phyloP scores from a whole-genome alignment of 2,113 vertebrate species.

The Miniopterus natalensis region DNA sequence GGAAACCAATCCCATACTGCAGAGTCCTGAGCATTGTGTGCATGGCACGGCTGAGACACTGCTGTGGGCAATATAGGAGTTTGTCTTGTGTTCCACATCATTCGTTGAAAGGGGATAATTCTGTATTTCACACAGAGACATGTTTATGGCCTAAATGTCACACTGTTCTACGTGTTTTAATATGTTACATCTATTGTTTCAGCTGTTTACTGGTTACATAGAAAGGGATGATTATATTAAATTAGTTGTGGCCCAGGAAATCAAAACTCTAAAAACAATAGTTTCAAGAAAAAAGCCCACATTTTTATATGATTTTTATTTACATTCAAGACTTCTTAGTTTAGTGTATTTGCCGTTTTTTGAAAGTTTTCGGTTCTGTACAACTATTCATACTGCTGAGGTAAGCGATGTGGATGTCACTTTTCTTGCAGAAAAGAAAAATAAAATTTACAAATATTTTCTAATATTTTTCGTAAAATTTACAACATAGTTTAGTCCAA shows the following conservation, averaged over 20 bases:
- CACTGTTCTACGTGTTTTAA: background rate
- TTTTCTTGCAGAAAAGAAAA: conserved; percentile 34
- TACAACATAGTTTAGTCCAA: background rate
- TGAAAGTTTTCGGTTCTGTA: background rate
- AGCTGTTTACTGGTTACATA: background rate
- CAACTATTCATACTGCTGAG: background rate
- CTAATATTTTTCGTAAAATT: conserved; percentile 2
- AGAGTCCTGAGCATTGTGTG: background rate
- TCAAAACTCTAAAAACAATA: conserved; percentile 36
- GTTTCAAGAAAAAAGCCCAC: background rate
- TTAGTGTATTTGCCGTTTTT: background rate
- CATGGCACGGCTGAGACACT: background rate
- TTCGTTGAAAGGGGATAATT: background rate
- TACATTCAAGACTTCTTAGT: background rate
- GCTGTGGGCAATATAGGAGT: background rate
- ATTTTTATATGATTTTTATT: background rate
- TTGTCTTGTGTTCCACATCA: background rate
- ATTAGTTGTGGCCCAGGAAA: background rate
- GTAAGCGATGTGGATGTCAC: background rate
- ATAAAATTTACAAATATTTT: conserved; percentile 37
- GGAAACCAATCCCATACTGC: background rate
- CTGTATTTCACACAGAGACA: background rate
- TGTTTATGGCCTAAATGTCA: background rate
- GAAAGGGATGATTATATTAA: background rate
- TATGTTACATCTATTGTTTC: background rate